Evolutionary conservation across 2,888 invertebrate genomes (phyloP).

Genomic region (Lottia gigantea): DNA sequence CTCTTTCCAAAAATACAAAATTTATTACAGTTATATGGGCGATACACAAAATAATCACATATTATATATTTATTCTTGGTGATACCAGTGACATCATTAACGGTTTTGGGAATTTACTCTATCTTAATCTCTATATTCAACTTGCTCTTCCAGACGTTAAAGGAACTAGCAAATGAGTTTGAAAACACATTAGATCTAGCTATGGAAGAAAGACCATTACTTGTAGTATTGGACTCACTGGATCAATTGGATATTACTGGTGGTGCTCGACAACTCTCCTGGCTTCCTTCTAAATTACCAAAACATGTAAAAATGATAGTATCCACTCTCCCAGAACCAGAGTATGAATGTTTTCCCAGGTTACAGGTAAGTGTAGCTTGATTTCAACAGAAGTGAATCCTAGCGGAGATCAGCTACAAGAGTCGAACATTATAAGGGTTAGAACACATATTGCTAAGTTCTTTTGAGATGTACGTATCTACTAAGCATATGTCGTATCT

Average conservation of each 20-base stretch:
- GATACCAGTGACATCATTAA: too few relatives aligned
- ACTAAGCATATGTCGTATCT: too few relatives aligned
- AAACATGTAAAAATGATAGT: slow-evolving; percentile 50
- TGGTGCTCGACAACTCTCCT: slow-evolving; percentile 50
- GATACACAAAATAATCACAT: too few relatives aligned
- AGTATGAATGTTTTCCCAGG: slow-evolving; percentile 48
- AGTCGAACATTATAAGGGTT: too few relatives aligned
- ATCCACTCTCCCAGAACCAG: slow-evolving; percentile 52
- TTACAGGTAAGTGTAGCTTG: slow-evolving; percentile 37
- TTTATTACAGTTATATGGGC: too few relatives aligned
- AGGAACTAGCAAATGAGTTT: slow-evolving; percentile 40
- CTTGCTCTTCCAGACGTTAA: slow-evolving; percentile 44
- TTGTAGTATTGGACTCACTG: slow-evolving; percentile 53
- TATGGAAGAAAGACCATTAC: slow-evolving; percentile 32
- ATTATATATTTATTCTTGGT: too few relatives aligned
- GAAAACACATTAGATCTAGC: slow-evolving; percentile 31
- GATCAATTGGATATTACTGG: slow-evolving; percentile 52
- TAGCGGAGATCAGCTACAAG: too few relatives aligned
- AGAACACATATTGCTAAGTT: too few relatives aligned
- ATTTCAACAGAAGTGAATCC: too few relatives aligned
- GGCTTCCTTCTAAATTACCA: slow-evolving; percentile 51
- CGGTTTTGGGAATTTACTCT: too few relatives aligned
- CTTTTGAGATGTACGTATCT: too few relatives aligned
- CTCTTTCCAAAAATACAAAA: too few relatives aligned
- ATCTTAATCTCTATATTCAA: background rate